Percentiles rank a stretch among this genome's conserved stretches.
These are phyloP conservation scores for Ptilorrhoa leucosticta DNA, from an alignment of 2,113 vertebrate species.

Conservation along the genomic window DNA sequence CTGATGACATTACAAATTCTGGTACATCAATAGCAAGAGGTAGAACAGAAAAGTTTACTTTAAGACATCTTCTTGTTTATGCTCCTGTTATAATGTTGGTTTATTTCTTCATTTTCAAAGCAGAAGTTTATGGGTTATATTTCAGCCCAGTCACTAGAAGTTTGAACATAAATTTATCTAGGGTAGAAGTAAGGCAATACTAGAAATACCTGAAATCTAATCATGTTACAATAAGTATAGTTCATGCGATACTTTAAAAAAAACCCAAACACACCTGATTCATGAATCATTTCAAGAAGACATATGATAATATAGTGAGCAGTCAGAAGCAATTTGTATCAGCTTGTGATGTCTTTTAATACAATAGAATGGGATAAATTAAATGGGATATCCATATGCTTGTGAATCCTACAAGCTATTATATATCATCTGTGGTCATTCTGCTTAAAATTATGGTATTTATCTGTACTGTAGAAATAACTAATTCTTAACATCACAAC, in stretches of 20 bases:
- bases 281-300: neutral
- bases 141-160: neutral
- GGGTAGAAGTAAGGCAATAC: neutral
- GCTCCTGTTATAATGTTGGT: neutral
- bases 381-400: neutral
- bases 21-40: neutral
- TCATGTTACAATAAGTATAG: neutral
- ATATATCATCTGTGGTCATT: neutral
- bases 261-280: fast-evolving
- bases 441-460: neutral
- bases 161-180: neutral
- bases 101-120: neutral
- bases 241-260: neutral
- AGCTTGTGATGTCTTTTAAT: neutral
- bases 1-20: neutral
- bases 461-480: neutral
- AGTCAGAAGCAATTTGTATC: neutral
- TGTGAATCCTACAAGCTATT: neutral
- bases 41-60: neutral
- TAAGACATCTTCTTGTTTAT: neutral
- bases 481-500: neutral
- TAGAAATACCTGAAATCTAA: neutral
- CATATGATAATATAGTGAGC: neutral
- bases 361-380: neutral
- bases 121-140: neutral